Evolutionary conservation across 2,113 vertebrate genomes (phyloP).

Genomic region (Dipodomys merriami): DNA sequence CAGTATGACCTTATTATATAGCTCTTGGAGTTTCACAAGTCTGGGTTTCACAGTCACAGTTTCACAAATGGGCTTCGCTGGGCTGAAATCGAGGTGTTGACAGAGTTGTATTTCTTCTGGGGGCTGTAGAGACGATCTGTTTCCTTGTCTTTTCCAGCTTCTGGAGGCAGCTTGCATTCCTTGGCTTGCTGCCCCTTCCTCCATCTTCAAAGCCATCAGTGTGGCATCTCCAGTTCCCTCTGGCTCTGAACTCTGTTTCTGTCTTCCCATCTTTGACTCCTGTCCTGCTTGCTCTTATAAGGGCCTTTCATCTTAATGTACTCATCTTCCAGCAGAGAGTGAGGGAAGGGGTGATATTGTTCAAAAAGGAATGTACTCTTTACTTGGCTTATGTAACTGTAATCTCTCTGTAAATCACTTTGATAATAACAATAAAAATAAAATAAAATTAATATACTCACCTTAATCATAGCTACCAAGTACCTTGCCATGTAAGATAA

Average conservation of each 20-base stretch:
- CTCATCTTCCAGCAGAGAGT: background rate
- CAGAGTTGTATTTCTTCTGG: background rate
- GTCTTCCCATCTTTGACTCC: background rate
- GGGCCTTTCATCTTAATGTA: background rate
- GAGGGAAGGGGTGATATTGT: too few relatives aligned
- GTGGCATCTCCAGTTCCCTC: background rate
- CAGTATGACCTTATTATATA: background rate
- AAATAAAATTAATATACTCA: background rate
- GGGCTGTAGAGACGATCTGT: background rate
- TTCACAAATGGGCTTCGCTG: background rate
- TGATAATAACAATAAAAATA: too few relatives aligned
- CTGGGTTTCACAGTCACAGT: background rate
- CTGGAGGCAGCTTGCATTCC: background rate
- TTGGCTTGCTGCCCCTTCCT: background rate
- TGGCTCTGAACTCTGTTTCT: background rate
- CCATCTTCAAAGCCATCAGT: background rate
- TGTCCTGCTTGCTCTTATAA: background rate
- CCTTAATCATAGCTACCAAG: background rate
- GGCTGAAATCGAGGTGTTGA: background rate
- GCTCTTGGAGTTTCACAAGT: background rate
- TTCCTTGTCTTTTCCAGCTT: background rate
- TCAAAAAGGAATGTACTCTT: too few relatives aligned
- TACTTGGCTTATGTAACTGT: too few relatives aligned
- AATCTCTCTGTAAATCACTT: too few relatives aligned
- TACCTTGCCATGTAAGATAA: background rate